Conservation (phyloP, 1,140 invertebrate species). For the Venustaconcha ellipsiformis region DNA sequence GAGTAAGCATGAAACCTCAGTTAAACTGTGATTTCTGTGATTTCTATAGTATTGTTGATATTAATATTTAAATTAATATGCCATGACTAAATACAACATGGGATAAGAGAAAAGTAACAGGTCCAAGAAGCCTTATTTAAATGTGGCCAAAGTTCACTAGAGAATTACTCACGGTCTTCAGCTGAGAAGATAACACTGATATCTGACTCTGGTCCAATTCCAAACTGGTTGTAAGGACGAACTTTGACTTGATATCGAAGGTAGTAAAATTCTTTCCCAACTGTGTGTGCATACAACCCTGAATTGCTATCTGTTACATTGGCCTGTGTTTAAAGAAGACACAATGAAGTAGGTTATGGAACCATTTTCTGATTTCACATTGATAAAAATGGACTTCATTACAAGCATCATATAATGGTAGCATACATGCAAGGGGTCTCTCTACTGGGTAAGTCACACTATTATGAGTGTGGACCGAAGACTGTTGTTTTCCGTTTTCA, state of each 20-base stretch:
- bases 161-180: constrained; percentile 77
- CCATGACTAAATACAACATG: neutral
- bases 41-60: neutral
- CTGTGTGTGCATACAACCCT: constrained; percentile 51
- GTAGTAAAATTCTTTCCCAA: constrained; percentile 84
- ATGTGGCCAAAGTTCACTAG: neutral
- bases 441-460: too few relatives aligned
- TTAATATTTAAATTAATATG: constrained; percentile 1
- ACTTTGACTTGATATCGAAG: constrained; percentile 93
- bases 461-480: too few relatives aligned
- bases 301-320: constrained; percentile 10
- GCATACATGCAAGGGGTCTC: too few relatives aligned
- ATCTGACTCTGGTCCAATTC: constrained; percentile 85
- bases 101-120: neutral
- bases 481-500: too few relatives aligned
- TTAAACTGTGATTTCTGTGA: neutral
- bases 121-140: neutral
- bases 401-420: too few relatives aligned
- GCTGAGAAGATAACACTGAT: constrained; percentile 87
- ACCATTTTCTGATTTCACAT: too few relatives aligned
- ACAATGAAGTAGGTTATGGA: too few relatives aligned
- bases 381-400: too few relatives aligned
- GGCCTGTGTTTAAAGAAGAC: constrained; percentile 11
- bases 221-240: constrained; percentile 82
- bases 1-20: neutral